Conservation (phyloP, 2,888 invertebrate genomes). For the Cheilosia scutellata region DNA sequence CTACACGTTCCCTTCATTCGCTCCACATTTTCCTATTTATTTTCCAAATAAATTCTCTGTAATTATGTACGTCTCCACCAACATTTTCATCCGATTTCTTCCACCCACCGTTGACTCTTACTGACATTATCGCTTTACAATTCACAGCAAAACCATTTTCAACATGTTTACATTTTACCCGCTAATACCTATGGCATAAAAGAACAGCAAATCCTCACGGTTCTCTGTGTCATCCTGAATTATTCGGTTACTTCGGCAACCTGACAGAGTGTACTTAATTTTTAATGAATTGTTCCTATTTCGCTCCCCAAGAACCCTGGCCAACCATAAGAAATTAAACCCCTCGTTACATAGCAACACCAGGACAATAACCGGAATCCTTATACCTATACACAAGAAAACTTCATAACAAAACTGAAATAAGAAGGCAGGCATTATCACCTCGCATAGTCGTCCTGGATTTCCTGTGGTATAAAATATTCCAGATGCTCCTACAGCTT, state of each 20-base stretch:
- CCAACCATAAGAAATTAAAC: conserved; percentile 13
- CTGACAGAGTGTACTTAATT: conserved; percentile 66
- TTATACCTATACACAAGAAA: neutral
- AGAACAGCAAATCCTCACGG: conserved; percentile 31
- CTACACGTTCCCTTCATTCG: too few species aligned
- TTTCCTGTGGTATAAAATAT: neutral
- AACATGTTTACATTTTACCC: neutral
- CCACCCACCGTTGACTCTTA: conserved; percentile 26
- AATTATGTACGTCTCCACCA: neutral
- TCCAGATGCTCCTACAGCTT: neutral
- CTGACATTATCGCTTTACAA: conserved; percentile 43
- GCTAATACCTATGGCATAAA: neutral
- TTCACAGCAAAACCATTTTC: conserved; percentile 25
- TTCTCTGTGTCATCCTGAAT: conserved; percentile 45
- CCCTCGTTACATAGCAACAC: conserved; percentile 1
- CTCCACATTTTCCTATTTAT: neutral
- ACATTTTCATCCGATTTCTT: neutral
- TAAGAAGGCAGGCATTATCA: conserved; percentile 35
- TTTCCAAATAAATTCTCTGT: neutral
- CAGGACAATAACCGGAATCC: neutral
- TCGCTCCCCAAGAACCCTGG: neutral
- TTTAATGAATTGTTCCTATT: conserved; percentile 64
- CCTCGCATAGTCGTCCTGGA: conserved; percentile 21
- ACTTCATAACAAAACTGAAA: conserved; percentile 17
- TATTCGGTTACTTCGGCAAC: conserved; percentile 53